Conservation (phyloP, 2,113 vertebrate genomes). For the Eclectus roratus region DNA sequence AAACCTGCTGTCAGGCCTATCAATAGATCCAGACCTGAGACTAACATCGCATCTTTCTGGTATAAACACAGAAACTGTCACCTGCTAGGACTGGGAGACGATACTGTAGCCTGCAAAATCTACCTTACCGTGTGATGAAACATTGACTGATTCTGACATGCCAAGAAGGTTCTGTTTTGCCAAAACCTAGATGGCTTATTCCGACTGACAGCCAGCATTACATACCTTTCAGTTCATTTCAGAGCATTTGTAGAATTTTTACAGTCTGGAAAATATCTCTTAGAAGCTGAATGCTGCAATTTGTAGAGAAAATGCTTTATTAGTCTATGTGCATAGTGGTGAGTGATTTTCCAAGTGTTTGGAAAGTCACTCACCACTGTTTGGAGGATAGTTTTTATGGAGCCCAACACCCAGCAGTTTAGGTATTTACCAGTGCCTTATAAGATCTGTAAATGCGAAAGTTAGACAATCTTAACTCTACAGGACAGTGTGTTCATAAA, state of each 20-base stretch:
- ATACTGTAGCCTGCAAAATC: not conserved
- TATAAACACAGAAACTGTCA: not conserved
- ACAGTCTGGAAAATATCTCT: slow-evolving; percentile 16
- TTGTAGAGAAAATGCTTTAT: not conserved
- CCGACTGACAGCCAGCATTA: not conserved
- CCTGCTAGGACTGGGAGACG: not conserved
- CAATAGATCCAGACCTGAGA: not conserved
- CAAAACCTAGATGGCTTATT: slow-evolving; percentile 13
- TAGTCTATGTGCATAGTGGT: not conserved
- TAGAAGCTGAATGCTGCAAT: not conserved
- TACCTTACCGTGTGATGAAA: not conserved
- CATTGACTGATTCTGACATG: not conserved
- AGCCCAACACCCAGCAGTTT: not conserved
- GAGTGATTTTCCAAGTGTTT: slow-evolving; percentile 28
- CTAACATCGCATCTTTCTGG: not conserved
- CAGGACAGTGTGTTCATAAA: not conserved
- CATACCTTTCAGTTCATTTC: not conserved
- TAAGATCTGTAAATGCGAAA: not conserved
- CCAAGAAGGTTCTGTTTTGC: not conserved
- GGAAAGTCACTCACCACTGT: not conserved
- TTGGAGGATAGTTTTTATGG: not conserved
- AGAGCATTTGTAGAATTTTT: slow-evolving; percentile 28
- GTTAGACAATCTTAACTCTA: not conserved
- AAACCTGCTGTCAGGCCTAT: not conserved
- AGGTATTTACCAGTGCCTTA: not conserved